A percentile compares a stretch with the other conserved stretches of the same genome.
Conservation (phyloP, 1,140 invertebrate genomes). For the Atta texana region DNA sequence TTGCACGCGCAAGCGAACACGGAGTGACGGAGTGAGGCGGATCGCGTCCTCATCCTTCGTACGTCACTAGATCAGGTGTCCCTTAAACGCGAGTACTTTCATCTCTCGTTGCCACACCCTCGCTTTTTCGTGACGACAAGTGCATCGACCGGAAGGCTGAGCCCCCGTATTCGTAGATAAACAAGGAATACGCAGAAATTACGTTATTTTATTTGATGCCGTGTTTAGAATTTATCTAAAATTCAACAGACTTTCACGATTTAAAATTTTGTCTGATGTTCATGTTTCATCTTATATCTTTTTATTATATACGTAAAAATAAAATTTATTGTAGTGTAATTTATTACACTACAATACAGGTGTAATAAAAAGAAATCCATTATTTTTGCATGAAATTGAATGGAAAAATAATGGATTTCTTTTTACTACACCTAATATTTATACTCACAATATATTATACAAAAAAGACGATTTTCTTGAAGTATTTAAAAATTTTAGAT, state of each 20-base stretch:
- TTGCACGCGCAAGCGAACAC: constrained; percentile 10
- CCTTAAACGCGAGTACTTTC: constrained; percentile 38
- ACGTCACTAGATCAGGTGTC: constrained; percentile 47
- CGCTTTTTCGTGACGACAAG: constrained; percentile 27
- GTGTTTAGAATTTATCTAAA: background rate
- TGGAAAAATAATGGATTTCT: too few relatives aligned
- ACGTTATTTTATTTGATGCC: background rate
- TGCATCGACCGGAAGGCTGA: constrained; percentile 29
- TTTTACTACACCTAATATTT: background rate
- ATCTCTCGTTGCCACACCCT: background rate
- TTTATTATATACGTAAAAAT: background rate
- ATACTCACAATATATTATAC: background rate
- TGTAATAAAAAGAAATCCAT: too few relatives aligned
- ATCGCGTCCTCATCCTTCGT: constrained; percentile 36
- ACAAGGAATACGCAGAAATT: background rate
- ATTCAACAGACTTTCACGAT: background rate
- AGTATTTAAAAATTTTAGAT: too few relatives aligned
- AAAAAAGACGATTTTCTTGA: too few relatives aligned
- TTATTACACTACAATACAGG: too few relatives aligned
- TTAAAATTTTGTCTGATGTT: background rate
- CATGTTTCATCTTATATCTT: background rate
- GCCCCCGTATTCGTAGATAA: background rate
- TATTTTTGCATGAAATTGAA: too few relatives aligned
- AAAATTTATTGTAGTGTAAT: background rate
- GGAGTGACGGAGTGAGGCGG: background rate